Conservation (phyloP, 2,888 invertebrate genomes). For the Lithophane socia region DNA sequence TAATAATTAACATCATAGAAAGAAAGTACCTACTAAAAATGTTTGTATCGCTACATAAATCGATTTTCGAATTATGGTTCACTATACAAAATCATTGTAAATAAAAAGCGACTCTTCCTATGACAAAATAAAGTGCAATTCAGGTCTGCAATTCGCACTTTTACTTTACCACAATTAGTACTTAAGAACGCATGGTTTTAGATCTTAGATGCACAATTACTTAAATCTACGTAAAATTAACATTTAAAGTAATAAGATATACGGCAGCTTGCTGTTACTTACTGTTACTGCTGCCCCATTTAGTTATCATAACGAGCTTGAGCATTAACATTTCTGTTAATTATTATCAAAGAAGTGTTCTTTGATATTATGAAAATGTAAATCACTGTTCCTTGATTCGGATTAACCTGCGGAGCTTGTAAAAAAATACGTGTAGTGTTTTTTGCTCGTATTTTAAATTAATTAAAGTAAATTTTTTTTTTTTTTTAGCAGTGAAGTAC, state of each 20-base stretch:
- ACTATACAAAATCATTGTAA: no score
- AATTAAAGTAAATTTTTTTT: no score
- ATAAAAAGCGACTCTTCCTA: no score
- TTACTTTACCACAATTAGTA: no score
- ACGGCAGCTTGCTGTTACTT: neutral
- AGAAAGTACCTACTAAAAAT: no score
- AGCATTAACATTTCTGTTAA: constrained; percentile 35
- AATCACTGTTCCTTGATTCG: neutral
- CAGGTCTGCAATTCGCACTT: neutral
- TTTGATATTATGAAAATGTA: constrained; percentile 15
- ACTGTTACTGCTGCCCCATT: constrained; percentile 12
- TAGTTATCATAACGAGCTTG: constrained; percentile 47
- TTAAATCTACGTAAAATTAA: constrained; percentile 5
- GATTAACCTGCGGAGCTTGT: neutral
- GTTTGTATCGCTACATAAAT: no score
- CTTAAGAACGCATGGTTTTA: neutral
- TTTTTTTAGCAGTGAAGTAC: no score
- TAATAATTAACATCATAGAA: neutral
- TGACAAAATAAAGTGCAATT: no score
- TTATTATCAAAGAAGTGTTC: constrained; percentile 30
- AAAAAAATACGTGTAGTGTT: neutral
- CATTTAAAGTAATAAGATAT: neutral
- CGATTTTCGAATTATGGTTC: no score
- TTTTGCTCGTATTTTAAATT: no score
- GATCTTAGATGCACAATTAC: neutral